phyloP scores from a whole-genome alignment of 2,888 invertebrate genomes.

The Drosophila recens region DNA sequence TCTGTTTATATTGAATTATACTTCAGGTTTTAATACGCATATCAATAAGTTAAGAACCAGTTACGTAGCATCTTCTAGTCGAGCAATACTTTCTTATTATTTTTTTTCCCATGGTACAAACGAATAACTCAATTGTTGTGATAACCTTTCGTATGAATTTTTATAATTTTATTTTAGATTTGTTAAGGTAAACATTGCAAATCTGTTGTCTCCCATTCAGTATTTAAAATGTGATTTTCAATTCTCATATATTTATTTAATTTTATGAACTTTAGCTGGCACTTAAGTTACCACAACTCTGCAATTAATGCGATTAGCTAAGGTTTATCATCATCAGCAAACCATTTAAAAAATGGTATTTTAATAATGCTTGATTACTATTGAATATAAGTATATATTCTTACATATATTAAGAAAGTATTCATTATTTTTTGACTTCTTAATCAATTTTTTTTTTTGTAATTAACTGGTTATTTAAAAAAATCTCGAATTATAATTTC shows the following conservation, averaged over 20 bases:
- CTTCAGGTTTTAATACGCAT: too few relatives aligned
- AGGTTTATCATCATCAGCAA: slow-evolving; percentile 5
- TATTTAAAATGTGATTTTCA: not conserved
- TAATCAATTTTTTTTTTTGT: not conserved
- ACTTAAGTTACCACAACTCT: slow-evolving; percentile 5
- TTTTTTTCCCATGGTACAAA: not conserved
- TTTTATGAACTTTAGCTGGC: not conserved
- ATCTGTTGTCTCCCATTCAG: not conserved
- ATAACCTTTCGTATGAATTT: slow-evolving; percentile 42
- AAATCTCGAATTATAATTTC: too few relatives aligned
- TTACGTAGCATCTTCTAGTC: not conserved
- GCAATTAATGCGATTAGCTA: slow-evolving; percentile 14
- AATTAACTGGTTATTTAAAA: not conserved
- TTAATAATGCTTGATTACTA: not conserved
- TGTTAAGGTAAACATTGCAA: too few relatives aligned
- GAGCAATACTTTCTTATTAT: not conserved
- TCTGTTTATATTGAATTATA: too few relatives aligned
- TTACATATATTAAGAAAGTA: not conserved
- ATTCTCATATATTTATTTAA: not conserved
- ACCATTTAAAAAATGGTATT: slow-evolving; percentile 1
- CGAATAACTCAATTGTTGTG: not conserved
- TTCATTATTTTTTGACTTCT: not conserved
- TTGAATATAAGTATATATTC: not conserved
- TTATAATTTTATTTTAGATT: not conserved
- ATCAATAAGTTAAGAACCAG: not conserved